A percentile compares a stretch with the other conserved stretches of the same genome.
phyloP scores from a whole-genome alignment of 2,797 vertebrate genomes.

The Sus cebifrons region DNA sequence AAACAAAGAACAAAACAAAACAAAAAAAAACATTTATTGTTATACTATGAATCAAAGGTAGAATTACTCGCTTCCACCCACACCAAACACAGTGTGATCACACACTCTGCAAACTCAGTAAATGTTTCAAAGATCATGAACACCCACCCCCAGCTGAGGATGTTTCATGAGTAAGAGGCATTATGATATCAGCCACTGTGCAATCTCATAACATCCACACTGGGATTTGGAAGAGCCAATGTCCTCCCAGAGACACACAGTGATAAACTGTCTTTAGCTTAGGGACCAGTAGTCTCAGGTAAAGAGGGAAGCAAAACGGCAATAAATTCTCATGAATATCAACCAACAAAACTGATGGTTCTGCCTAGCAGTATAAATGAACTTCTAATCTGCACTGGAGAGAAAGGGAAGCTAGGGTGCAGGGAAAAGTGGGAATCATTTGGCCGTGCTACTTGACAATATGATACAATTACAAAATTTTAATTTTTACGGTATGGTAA shows the following conservation, averaged over 20 bases:
- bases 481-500: not conserved
- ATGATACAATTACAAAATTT: not conserved
- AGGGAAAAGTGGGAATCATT: not conserved
- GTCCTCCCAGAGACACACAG: not conserved
- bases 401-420: not conserved
- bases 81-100: slow-evolving; percentile 50
- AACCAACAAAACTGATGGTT: slow-evolving; percentile 18
- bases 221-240: slow-evolving; percentile 20
- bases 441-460: not conserved
- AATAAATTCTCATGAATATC: not conserved
- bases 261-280: not conserved
- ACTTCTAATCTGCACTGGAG: not conserved
- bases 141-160: not conserved
- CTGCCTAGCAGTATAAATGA: not conserved
- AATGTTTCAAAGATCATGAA: slow-evolving; percentile 26
- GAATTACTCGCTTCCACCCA: slow-evolving; percentile 52
- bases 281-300: not conserved
- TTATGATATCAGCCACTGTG: not conserved
- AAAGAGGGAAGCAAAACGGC: slow-evolving; percentile 7
- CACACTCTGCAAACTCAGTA: slow-evolving; percentile 14
- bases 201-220: not conserved
- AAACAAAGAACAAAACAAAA: too few species aligned
- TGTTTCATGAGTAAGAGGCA: not conserved
- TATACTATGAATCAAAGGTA: slow-evolving; percentile 67
- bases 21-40: slow-evolving; percentile 56